Base-by-base conservation (phyloP, 2,888 invertebrate genomes). In the Drosophila demipolita region DNA sequence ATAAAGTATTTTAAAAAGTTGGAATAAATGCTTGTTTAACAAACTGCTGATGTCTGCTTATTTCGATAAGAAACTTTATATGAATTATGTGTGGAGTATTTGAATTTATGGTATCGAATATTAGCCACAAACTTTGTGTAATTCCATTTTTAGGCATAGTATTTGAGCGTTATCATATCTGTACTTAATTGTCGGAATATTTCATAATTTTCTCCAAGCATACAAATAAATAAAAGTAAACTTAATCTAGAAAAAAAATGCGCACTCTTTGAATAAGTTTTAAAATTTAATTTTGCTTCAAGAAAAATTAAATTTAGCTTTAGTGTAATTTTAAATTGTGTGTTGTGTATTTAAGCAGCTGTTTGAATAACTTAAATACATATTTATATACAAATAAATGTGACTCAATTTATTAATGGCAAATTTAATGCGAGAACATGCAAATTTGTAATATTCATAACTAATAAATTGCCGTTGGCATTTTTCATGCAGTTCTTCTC, bases 341-440 rank as follows among this genome's bases (percentile, higher is more conserved):
- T 1, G 45, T 8, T 23, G 15, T 23, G 8, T 32, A 20, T 45
- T 58, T 3, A 8, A 3, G 35, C 67, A 53, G 33, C 52, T 38
- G 29, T 17, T 1, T 52, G 55, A 42, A 57, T 38, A 55, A 55
- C 42, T 65, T 38, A 62, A 61, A 83, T 78, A 23, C 23, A 45
- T 45, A 83, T 77, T 83, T 83, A 70, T 49, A 63, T 87, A 74
- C 59, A 83, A 83, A 83, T 78, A 70, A 45, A 63, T 66, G 60
- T 65, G 15, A 23, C 52, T 58, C 52, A 59, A 58, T 63, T 67
- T 45, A 72, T 72, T 48, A 73, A 38, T 65, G 33, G 20, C 20
- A 42, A 55, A 29, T 52, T 42, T 50, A 69, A 69, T 69, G 49
- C 36, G 40, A 49, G 57, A 32, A 57, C 15, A 48, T 58, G 52